These are phyloP conservation scores for Pseudoatta argentina DNA, from an alignment of 1,140 invertebrate species.

Conservation along the genomic window DNA sequence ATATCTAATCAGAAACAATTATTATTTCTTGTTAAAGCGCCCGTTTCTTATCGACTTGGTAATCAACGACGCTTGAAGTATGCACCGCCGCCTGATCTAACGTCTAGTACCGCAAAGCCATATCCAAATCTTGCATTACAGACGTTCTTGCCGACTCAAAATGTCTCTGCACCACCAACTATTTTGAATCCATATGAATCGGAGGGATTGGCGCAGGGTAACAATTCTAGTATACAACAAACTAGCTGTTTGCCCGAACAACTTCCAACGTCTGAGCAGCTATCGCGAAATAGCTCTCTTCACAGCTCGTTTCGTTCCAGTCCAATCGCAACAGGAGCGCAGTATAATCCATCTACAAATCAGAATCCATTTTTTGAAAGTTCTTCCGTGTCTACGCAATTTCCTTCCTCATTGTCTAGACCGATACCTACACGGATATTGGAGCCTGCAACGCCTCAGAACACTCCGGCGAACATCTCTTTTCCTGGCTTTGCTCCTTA, in stretches of 20 bases:
- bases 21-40: slow-evolving; percentile 69
- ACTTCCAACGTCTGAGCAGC: slow-evolving; percentile 51
- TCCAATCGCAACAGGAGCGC: slow-evolving; percentile 56
- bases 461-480: slow-evolving; percentile 81
- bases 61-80: slow-evolving; percentile 84
- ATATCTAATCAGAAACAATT: not conserved
- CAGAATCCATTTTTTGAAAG: slow-evolving; percentile 42
- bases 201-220: slow-evolving; percentile 4
- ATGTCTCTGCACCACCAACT: slow-evolving; percentile 42
- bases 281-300: slow-evolving; percentile 67
- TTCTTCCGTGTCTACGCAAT: not conserved
- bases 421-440: slow-evolving; percentile 74
- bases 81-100: slow-evolving; percentile 82
- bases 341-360: slow-evolving; percentile 13
- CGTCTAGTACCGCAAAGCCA: slow-evolving; percentile 65
- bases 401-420: slow-evolving; percentile 72
- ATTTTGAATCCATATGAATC: slow-evolving; percentile 74
- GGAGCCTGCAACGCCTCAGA: slow-evolving; percentile 82
- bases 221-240: slow-evolving; percentile 44
- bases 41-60: slow-evolving; percentile 82
- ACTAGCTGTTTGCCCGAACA: slow-evolving; percentile 68
- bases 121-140: slow-evolving; percentile 39
- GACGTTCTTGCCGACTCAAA: slow-evolving; percentile 41
- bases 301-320: slow-evolving; percentile 78
- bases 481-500: slow-evolving; percentile 74